Percentiles rank a stretch among this genome's conserved stretches.
Conservation (phyloP, 2,888 invertebrate genomes). For the Druceiella hillmani region DNA sequence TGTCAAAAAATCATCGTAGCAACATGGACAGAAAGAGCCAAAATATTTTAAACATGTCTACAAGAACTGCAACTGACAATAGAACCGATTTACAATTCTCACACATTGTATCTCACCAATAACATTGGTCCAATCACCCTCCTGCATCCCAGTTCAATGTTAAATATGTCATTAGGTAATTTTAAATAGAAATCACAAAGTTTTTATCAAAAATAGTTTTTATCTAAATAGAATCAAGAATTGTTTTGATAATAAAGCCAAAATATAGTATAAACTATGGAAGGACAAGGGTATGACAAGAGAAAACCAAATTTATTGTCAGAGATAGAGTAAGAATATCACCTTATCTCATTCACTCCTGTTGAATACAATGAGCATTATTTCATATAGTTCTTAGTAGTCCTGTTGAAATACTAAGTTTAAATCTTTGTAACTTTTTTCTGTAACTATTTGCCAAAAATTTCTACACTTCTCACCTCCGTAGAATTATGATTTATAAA, state of each 20-base stretch:
- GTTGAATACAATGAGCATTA: too few species aligned
- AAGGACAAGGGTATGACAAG: slow-evolving; percentile 7
- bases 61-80: slow-evolving; percentile 10
- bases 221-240: too few species aligned
- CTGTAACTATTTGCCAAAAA: too few species aligned
- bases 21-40: slow-evolving; percentile 7
- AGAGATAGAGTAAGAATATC: too few species aligned
- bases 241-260: slow-evolving; percentile 8
- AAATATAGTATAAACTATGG: slow-evolving; percentile 10
- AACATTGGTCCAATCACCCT: slow-evolving; percentile 8
- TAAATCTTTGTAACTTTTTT: too few species aligned
- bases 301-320: too few species aligned
- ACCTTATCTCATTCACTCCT: too few species aligned
- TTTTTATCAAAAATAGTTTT: slow-evolving; percentile 8
- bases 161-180: slow-evolving; percentile 7
- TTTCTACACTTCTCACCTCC: too few species aligned
- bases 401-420: too few species aligned
- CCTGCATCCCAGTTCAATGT: slow-evolving; percentile 5
- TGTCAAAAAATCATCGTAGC: slow-evolving; percentile 8
- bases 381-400: too few species aligned
- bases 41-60: slow-evolving; percentile 8
- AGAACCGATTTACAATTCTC: slow-evolving; percentile 7
- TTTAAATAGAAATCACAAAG: slow-evolving; percentile 5
- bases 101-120: slow-evolving; percentile 6
- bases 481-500: too few species aligned